phyloP scores from a whole-genome alignment of 2,888 invertebrate genomes.

The Ectemnius cavifrons region DNA sequence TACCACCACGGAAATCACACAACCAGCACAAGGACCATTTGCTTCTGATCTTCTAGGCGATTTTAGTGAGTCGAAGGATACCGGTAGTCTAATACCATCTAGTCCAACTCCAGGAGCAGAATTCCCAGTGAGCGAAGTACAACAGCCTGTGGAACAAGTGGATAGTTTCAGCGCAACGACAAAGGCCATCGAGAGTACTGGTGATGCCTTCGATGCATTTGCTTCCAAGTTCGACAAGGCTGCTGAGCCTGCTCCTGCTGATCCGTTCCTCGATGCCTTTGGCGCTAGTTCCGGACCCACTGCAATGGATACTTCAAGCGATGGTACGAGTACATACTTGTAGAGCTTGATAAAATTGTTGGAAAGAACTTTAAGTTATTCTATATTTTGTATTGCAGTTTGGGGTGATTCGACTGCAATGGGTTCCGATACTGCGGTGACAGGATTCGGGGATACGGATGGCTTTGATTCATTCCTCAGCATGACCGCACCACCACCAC shows the following conservation, averaged over 20 bases:
- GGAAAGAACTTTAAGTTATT: background rate
- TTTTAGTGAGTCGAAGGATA: slow-evolving; percentile 40
- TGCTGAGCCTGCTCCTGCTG: slow-evolving; percentile 78
- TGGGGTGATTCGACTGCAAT: slow-evolving; percentile 77
- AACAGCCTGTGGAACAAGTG: slow-evolving; percentile 61
- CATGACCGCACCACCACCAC: slow-evolving; percentile 88
- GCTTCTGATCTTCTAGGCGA: slow-evolving; percentile 56
- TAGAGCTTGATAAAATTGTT: background rate
- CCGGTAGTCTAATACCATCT: slow-evolving; percentile 48
- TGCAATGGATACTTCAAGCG: slow-evolving; percentile 77
- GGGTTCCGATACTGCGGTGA: slow-evolving; percentile 67
- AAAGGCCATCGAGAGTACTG: slow-evolving; percentile 68
- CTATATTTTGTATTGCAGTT: slow-evolving; percentile 61
- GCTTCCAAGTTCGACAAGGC: slow-evolving; percentile 92
- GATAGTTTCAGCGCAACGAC: slow-evolving; percentile 67
- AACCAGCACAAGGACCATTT: slow-evolving; percentile 27
- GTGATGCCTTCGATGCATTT: slow-evolving; percentile 91
- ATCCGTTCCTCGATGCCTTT: slow-evolving; percentile 80
- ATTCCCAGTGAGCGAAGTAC: slow-evolving; percentile 60
- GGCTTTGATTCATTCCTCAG: slow-evolving; percentile 90
- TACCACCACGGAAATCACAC: slow-evolving; percentile 28
- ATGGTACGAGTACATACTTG: slow-evolving; percentile 62
- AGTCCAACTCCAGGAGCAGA: slow-evolving; percentile 69
- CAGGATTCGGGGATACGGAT: slow-evolving; percentile 84
- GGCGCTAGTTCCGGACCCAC: slow-evolving; percentile 76